Conservation (phyloP, 2,113 vertebrate species). For the Myrmecophaga tridactyla region DNA sequence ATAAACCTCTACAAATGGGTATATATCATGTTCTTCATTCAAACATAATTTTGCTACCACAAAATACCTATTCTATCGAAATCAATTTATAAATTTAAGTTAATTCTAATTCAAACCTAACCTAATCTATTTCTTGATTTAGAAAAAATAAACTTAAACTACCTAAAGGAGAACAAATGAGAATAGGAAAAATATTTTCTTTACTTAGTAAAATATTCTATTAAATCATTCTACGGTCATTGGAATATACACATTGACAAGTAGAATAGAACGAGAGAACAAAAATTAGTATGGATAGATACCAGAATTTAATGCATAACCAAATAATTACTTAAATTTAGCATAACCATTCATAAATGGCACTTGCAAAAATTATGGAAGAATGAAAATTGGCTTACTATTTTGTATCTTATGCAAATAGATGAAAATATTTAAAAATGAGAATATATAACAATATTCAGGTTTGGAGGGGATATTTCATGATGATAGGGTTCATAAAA, state of each 20-base stretch:
- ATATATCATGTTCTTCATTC: not conserved
- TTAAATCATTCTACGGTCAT: not conserved
- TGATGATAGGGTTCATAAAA: not conserved
- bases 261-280: not conserved
- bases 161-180: not conserved
- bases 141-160: not conserved
- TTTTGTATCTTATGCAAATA: not conserved
- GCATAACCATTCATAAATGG: too few species aligned
- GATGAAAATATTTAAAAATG: not conserved
- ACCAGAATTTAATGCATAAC: not conserved
- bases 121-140: not conserved
- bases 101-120: not conserved
- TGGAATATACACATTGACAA: not conserved
- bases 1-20: not conserved
- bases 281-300: not conserved
- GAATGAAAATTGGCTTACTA: not conserved
- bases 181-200: not conserved
- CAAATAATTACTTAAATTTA: not conserved
- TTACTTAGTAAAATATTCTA: not conserved
- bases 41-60: not conserved
- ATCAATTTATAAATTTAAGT: not conserved
- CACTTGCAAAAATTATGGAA: not conserved
- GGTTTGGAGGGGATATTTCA: not conserved
- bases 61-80: not conserved
- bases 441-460: not conserved